Evolutionary conservation across 2,888 invertebrate species (phyloP), one percentile per base, ranked within the genome.

Genomic region (Microplitis manilae): DNA sequence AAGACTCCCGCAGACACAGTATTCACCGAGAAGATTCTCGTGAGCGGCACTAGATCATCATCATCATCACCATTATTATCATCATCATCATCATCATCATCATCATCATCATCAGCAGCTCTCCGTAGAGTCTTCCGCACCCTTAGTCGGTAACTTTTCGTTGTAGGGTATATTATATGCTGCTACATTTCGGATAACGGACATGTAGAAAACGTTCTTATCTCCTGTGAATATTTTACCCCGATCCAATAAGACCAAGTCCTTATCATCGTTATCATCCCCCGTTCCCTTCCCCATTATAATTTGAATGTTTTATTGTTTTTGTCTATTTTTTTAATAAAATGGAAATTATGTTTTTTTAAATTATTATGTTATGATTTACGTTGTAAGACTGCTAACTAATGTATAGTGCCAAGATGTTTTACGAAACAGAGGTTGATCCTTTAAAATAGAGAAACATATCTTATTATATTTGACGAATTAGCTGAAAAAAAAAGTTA

Each of bases 11-110:
- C 1, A 88, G 92, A 71, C 93, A 93, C 84, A 92, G 93, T 80
- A 90, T 92, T 30, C 93, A 93, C 84, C 91, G 94, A 73, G 94
- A 94, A 85, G 94, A 94, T 85, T 94, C 94, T 81, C 91, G 94
- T 60, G 94, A 94, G 86, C 90, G 94, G 80, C 90, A 90, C 73
- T 90, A 84, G 81, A 81, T 64, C 50, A 38, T 50, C 17, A 30
- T 64, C 0, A 59, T 59, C 5, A 59, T 68, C 4, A 81, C 64
- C 64, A 20, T 67, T 5, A 17, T 20, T 1, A 59, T 5, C n/a
- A 8, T n/a, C 8, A 59, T 13, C 59, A 8, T 13, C 1, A 59
- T 13, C 59, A 59, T 68, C 30, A 81, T 65, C 64, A 20, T 67
- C n/a, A 17, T 20, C 8, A 59, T 5, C n/a, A 8, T n/a, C 8